Percentiles rank a stretch among this genome's conserved stretches.
phyloP scores from a whole-genome alignment of 2,113 vertebrate genomes.

The Odobenus rosmarus region DNA sequence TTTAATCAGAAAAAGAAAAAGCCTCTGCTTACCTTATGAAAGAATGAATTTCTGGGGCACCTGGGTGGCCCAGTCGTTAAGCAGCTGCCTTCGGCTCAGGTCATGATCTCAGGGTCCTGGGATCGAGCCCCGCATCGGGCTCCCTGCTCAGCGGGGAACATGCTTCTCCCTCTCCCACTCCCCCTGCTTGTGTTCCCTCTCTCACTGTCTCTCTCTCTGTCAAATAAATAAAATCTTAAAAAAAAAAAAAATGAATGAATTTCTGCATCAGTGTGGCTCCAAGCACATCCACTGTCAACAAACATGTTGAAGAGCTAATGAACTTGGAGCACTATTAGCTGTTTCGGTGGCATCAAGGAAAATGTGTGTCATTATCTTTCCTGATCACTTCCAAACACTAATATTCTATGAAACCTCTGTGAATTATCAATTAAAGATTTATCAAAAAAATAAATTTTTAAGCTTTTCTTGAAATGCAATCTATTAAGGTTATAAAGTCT shows the following conservation, averaged over 20 bases:
- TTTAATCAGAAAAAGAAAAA: slow-evolving; percentile 27
- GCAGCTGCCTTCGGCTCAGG: too few species aligned
- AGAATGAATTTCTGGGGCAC: not conserved
- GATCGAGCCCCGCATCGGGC: too few species aligned
- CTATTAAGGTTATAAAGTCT: not conserved
- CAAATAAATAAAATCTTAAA: too few species aligned
- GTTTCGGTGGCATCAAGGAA: not conserved
- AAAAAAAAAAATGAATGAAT: not conserved
- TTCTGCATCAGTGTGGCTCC: not conserved
- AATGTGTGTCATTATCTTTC: not conserved
- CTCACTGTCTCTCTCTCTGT: too few species aligned
- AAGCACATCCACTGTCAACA: not conserved
- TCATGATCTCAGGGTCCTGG: too few species aligned
- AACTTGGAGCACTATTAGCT: not conserved
- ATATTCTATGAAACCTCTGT: not conserved
- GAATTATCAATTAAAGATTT: not conserved
- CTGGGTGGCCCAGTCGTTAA: too few species aligned
- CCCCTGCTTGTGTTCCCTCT: too few species aligned
- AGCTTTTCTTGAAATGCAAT: slow-evolving; percentile 17
- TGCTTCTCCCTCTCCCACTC: too few species aligned
- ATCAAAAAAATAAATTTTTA: not conserved
- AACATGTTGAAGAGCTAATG: not conserved
- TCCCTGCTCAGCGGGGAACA: too few species aligned
- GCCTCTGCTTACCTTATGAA: not conserved
- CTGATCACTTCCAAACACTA: not conserved